These are phyloP conservation scores for Heloderma charlesbogerti DNA, from an alignment of 2,113 vertebrate genomes.

Conservation along the genomic window DNA sequence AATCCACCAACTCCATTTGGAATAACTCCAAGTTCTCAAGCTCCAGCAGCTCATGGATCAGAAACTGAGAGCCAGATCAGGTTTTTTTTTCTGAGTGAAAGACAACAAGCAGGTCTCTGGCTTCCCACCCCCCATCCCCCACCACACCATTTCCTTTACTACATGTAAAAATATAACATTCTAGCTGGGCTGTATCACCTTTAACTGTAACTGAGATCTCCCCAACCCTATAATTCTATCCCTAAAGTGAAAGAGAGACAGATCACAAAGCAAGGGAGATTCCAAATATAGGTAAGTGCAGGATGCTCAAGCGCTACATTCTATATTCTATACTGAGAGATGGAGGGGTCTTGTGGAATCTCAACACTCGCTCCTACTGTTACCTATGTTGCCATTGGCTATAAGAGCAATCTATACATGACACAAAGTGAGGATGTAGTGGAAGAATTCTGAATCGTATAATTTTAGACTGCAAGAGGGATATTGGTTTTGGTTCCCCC, in stretches of 20 bases:
- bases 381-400: background rate
- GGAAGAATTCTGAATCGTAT: background rate
- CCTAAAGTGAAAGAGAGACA: background rate
- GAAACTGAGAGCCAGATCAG: background rate
- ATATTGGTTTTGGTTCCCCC: background rate
- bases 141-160: background rate
- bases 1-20: too few relatives aligned
- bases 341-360: background rate
- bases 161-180: background rate
- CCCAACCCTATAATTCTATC: background rate
- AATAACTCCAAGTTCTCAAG: background rate
- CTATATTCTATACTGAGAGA: background rate
- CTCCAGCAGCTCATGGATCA: background rate
- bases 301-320: background rate
- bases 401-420: background rate
- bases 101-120: background rate
- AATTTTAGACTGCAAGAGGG: background rate
- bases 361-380: background rate
- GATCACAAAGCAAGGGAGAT: background rate
- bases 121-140: too few relatives aligned
- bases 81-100: background rate
- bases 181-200: background rate
- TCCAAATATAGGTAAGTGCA: background rate
- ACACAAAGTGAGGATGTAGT: background rate
- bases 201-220: background rate